Percentiles rank a stretch among this genome's conserved stretches.
These are phyloP conservation scores for Drosophila rellima DNA, from an alignment of 2,888 invertebrate species.

Conservation along the genomic window DNA sequence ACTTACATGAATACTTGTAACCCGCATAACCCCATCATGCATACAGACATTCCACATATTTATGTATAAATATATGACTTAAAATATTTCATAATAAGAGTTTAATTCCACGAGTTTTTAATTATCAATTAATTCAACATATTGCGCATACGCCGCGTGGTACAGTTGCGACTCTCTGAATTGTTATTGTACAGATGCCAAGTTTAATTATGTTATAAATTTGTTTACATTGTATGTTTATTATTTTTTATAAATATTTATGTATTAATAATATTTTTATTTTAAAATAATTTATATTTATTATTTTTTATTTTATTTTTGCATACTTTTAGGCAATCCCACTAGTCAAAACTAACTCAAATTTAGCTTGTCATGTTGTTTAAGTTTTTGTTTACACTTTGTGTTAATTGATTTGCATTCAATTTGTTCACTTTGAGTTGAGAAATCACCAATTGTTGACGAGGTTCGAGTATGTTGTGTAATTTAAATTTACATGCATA, in stretches of 20 bases:
- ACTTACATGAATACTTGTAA: conserved; percentile 10
- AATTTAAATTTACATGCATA: conserved; percentile 50
- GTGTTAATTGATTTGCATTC: conserved; percentile 66
- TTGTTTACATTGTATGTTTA: conserved; percentile 3
- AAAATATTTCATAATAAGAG: conserved; percentile 15
- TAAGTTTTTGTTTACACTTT: conserved; percentile 67
- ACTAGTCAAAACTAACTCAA: conserved; percentile 85
- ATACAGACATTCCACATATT: conserved; percentile 39
- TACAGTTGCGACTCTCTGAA: conserved; percentile 6
- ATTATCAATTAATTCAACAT: conserved; percentile 29
- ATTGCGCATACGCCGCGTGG: conserved; percentile 49
- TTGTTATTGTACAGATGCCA: conserved; percentile 18
- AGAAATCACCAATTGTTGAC: conserved; percentile 35
- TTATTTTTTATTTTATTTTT: conserved; percentile 60
- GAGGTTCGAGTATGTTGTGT: conserved; percentile 52
- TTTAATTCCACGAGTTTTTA: conserved; percentile 17
- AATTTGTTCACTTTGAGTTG: conserved; percentile 62
- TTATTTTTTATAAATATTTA: conserved; percentile 23
- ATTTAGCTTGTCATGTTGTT: conserved; percentile 79
- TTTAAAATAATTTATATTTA: conserved; percentile 32
- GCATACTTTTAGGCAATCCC: conserved; percentile 84
- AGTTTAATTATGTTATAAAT: background rate
- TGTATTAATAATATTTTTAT: conserved; percentile 34
- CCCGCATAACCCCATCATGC: conserved; percentile 47
- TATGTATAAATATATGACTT: conserved; percentile 25